Evolutionary conservation across 2,888 invertebrate species (phyloP).

Genomic region (Drosophila birchii): DNA sequence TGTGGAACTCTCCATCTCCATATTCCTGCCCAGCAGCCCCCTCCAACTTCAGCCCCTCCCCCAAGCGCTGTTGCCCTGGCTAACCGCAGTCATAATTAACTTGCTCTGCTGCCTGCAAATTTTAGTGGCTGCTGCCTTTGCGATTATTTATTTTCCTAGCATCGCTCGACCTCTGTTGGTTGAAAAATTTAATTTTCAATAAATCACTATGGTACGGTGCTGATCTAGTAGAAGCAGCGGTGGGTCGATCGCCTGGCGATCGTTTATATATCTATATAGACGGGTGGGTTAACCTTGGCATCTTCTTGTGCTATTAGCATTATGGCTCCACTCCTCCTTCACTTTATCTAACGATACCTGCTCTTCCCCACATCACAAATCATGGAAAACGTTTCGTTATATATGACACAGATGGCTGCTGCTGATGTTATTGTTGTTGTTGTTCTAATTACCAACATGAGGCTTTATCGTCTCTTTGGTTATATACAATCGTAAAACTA

Average conservation of each 20-base stretch:
- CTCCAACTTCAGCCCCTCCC: background rate
- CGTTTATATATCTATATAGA: background rate
- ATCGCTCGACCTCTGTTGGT: slow-evolving; percentile 46
- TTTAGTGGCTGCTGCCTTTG: slow-evolving; percentile 38
- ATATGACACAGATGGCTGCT: slow-evolving; percentile 47
- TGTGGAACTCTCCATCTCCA: slow-evolving; percentile 53
- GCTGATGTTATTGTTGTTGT: slow-evolving; percentile 26
- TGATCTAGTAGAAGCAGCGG: slow-evolving; percentile 66
- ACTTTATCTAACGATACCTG: slow-evolving; percentile 14
- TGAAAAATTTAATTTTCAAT: slow-evolving; percentile 71
- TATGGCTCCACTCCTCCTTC: slow-evolving; percentile 12
- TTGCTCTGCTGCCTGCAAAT: slow-evolving; percentile 64
- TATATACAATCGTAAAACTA: slow-evolving; percentile 19
- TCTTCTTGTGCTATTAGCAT: slow-evolving; percentile 29
- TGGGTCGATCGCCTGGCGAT: slow-evolving; percentile 33
- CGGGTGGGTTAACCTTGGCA: slow-evolving; percentile 14
- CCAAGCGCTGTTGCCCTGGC: slow-evolving; percentile 24
- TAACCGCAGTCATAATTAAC: slow-evolving; percentile 78
- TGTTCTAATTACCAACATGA: slow-evolving; percentile 29
- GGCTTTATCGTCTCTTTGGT: slow-evolving; percentile 4
- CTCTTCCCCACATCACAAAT: slow-evolving; percentile 45
- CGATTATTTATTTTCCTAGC: slow-evolving; percentile 29
- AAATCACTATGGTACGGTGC: slow-evolving; percentile 57
- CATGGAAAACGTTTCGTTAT: slow-evolving; percentile 40
- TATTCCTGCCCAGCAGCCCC: slow-evolving; percentile 5